Conservation (phyloP, 2,797 vertebrate species). For the Sebastes taczanowskii region DNA sequence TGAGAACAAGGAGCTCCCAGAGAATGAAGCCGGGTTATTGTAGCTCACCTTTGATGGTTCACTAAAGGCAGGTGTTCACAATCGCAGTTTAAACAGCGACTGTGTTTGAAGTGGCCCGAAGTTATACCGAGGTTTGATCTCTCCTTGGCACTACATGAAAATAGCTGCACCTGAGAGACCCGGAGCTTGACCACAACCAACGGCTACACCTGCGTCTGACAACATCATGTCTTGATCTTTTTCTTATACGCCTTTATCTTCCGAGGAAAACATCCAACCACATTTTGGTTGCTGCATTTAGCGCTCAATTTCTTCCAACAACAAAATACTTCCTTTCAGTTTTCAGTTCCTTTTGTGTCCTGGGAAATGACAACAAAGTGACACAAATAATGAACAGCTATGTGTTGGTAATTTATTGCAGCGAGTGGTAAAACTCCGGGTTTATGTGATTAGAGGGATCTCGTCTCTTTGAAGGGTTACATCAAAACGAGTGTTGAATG, state of each 20-base stretch:
- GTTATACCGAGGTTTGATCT: constrained; percentile 57
- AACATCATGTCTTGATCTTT: constrained; percentile 2
- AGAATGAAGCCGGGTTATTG: constrained; percentile 25
- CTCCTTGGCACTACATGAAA: constrained; percentile 48
- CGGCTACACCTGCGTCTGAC: constrained; percentile 45
- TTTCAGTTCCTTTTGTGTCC: background rate
- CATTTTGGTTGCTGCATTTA: background rate
- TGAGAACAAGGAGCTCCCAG: constrained; percentile 39
- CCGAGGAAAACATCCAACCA: background rate
- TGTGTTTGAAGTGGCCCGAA: constrained; percentile 64
- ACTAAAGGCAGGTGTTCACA: constrained; percentile 69
- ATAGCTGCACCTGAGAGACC: constrained; percentile 54
- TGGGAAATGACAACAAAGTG: constrained; percentile 13
- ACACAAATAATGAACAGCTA: constrained; percentile 25
- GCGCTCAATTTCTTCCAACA: background rate
- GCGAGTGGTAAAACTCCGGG: background rate
- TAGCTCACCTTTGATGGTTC: constrained; percentile 60
- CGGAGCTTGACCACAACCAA: constrained; percentile 38
- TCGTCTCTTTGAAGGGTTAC: constrained; percentile 57
- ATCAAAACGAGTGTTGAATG: constrained; percentile 56
- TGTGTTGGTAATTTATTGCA: constrained; percentile 16
- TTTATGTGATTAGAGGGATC: constrained; percentile 57
- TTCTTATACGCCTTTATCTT: background rate
- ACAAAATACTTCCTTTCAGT: background rate
- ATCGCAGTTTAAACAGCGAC: constrained; percentile 45